phyloP scores from a whole-genome alignment of 2,113 vertebrate genomes.

The Prunella fulvescens region DNA sequence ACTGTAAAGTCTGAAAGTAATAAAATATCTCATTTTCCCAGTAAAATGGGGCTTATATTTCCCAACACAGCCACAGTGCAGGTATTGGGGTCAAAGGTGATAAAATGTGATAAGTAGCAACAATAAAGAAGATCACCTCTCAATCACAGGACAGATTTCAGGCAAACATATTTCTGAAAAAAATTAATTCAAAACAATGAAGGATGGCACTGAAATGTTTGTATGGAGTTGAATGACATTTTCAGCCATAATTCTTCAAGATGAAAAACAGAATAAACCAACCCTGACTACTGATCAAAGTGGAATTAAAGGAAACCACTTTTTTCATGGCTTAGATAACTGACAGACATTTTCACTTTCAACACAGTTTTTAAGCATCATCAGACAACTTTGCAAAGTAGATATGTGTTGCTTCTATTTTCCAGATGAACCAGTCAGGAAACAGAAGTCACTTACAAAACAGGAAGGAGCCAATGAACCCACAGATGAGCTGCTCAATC shows the following conservation, averaged over 20 bases:
- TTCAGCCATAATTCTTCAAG: background rate
- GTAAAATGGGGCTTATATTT: background rate
- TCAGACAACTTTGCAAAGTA: background rate
- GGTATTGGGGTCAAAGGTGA: background rate
- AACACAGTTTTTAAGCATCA: background rate
- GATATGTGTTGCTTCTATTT: background rate
- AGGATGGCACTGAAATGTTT: background rate
- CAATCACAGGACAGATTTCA: background rate
- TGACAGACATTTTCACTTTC: background rate
- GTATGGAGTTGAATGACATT: background rate
- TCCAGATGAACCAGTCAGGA: background rate
- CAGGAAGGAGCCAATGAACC: background rate
- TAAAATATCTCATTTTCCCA: background rate
- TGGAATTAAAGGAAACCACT: background rate
- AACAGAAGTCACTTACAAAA: background rate
- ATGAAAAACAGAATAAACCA: background rate
- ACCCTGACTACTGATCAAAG: background rate
- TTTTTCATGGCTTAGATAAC: background rate
- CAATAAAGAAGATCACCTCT: background rate
- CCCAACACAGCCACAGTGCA: background rate
- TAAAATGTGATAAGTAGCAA: rapidly evolving
- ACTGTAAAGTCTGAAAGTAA: background rate
- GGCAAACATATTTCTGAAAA: background rate
- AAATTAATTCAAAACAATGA: background rate
- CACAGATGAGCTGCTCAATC: background rate